Evolutionary conservation across 2,797 vertebrate genomes (phyloP), one percentile per base, ranked within the genome.

Genomic region (Cuniculus paca): DNA sequence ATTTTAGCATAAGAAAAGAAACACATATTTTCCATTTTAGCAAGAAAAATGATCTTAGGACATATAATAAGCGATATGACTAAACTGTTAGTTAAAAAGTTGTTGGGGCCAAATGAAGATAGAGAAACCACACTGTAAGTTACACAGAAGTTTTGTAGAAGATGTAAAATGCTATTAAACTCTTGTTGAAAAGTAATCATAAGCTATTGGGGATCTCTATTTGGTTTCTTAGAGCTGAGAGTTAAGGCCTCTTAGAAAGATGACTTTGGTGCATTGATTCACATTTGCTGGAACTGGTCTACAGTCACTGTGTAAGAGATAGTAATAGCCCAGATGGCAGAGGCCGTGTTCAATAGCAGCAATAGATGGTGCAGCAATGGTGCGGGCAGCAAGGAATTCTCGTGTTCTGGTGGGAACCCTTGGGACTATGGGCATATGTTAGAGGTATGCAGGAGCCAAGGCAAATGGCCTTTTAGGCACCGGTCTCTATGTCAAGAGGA

Each of bases 401-500:
- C 1, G 6, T 8, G 13, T 2, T 13, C 60, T 74, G 31, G 12
- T 48, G n/a, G 48, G 61, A 93, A 26, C 7, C 1, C 11, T 65
- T 36, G 52, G 34, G n/a, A 42, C 17, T 60, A 5, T 19, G 48
- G 63, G 45, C 1, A 54, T 14, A 5, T 3, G 5, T 45, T 1
- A 34, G 58, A 8, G 19, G 70, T 6, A 48, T 2, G 31, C n/a
- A 77, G 31, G 12, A 34, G 11, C 22, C 70, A 56, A 0, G 6
- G 2, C 20, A n/a, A 52, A 65, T 34, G 22, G 14, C 11, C 34
- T 63, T 56, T 61, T 0, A 0, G 26, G 0, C 20, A 50, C 7
- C 39, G 24, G 13, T 80, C 72, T 90, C 74, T 61, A 13, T 42
- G 7, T 52, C 48, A 36, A 83, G 52, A 77, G 20, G 50, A 80